A percentile compares a stretch with the other conserved stretches of the same genome.
Evolutionary conservation across 2,113 vertebrate species (phyloP).

Genomic region (Microcebus ravelobensis): DNA sequence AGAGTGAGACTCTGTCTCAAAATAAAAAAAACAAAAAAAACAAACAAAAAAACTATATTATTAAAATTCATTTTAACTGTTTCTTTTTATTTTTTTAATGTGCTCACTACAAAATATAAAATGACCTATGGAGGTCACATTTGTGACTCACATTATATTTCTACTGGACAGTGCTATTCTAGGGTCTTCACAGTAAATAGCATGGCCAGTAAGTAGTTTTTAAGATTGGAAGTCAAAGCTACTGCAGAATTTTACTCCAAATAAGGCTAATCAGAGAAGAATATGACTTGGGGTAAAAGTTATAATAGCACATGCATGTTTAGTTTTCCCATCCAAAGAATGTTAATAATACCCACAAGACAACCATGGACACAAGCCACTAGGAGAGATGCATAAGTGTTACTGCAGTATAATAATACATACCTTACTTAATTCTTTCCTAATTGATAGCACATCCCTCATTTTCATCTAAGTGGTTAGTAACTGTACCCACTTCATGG

Average conservation of each 20-base stretch:
- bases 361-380: too few species aligned
- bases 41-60: not conserved
- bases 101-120: not conserved
- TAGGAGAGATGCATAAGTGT: not conserved
- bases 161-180: not conserved
- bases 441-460: not conserved
- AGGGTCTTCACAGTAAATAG: not conserved
- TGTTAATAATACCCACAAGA: not conserved
- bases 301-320: not conserved
- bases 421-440: not conserved
- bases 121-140: not conserved
- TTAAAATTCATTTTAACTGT: not conserved
- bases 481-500: not conserved
- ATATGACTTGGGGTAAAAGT: not conserved
- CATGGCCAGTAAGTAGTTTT: not conserved
- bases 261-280: not conserved
- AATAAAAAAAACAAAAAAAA: too few species aligned
- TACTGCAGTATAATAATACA: fast-evolving
- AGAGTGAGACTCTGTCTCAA: too few species aligned
- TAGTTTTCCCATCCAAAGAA: not conserved
- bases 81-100: not conserved
- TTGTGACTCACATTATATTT: not conserved
- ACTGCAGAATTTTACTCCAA: not conserved
- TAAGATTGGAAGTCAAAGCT: not conserved
- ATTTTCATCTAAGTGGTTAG: not conserved